Evolutionary conservation across 2,113 vertebrate genomes (phyloP).

Genomic region (Ranitomeya variabilis): DNA sequence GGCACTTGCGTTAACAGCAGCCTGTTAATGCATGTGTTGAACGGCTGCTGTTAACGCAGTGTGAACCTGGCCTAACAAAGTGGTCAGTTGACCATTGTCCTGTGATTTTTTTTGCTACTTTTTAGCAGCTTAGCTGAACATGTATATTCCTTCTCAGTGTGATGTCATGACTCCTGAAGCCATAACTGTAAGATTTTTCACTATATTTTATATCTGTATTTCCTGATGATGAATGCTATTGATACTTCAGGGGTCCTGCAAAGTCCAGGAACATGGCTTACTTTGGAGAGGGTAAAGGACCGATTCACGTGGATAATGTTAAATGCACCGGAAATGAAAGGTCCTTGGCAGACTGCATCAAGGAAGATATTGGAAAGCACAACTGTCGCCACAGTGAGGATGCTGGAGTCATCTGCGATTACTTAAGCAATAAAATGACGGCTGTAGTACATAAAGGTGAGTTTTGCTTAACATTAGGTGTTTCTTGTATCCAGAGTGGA

Average conservation of each 20-base stretch:
- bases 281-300: slow-evolving; percentile 91
- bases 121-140: not conserved
- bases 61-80: no score
- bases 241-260: slow-evolving; percentile 78
- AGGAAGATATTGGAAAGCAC: slow-evolving; percentile 86
- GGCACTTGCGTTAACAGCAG: no score
- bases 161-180: not conserved
- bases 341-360: slow-evolving; percentile 87
- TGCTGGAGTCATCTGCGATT: slow-evolving; percentile 93
- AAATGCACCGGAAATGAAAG: slow-evolving; percentile 87
- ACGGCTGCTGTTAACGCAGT: no score
- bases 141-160: not conserved
- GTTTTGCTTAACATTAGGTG: not conserved
- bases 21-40: no score
- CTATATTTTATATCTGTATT: not conserved
- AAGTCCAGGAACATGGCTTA: slow-evolving; percentile 94
- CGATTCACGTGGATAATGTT: slow-evolving; percentile 91
- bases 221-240: not conserved
- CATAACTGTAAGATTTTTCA: not conserved
- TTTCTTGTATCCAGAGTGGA: not conserved
- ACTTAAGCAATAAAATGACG: slow-evolving; percentile 69
- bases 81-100: no score
- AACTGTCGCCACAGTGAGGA: slow-evolving; percentile 97
- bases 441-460: slow-evolving; percentile 79
- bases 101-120: no score